Evolutionary conservation across 2,888 invertebrate genomes (phyloP), one percentile per base, ranked within the genome.

Genomic region (Sarcophaga subvicina): DNA sequence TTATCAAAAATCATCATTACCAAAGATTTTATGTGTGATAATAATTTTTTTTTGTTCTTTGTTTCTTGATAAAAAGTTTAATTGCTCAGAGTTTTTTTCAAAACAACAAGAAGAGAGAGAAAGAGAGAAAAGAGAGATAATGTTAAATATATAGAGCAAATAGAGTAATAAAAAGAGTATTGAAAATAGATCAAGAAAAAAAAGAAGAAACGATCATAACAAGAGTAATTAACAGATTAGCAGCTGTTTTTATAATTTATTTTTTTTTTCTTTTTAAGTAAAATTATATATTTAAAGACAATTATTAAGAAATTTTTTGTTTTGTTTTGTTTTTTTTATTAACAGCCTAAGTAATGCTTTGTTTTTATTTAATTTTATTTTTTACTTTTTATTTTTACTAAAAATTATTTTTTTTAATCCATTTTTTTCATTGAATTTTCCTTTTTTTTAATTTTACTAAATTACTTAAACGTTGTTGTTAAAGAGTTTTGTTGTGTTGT

Each of bases 271-370:
- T 22, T 73, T 75, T 49, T 69, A 59, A 45, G n/a, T 27, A 63
- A 37, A 37, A 37, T 37, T 37, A 54, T 71, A 70, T 64, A 22
- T 22, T 1, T 22, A 76, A 70, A 71, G 76, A 76, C 0, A 11
- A 76, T 83, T 54, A 17, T 66, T 12, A 37, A 25, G 62, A 75
- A 73, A 67, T 78, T 73, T 59, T 20, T 70, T n/a, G 49, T 72
- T 78, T 69, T 4, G 75, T 22, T 69, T 47, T 59, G 81, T 67
- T 80, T 80, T 72, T 70, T 82, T 82, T 64, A 62, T 84, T 82
- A 86, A 86, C 81, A 86, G 83, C 86, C 84, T 86, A 86, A 83
- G 81, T 83, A 86, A 83, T 86, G 84, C 83, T 83, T 83, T 83
- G 60, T 82, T 84, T 77, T 22, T 60, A 73, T 17, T 20, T 59